Evolutionary conservation across 1,140 invertebrate genomes (phyloP).

Genomic region (Epicauta chinensis): DNA sequence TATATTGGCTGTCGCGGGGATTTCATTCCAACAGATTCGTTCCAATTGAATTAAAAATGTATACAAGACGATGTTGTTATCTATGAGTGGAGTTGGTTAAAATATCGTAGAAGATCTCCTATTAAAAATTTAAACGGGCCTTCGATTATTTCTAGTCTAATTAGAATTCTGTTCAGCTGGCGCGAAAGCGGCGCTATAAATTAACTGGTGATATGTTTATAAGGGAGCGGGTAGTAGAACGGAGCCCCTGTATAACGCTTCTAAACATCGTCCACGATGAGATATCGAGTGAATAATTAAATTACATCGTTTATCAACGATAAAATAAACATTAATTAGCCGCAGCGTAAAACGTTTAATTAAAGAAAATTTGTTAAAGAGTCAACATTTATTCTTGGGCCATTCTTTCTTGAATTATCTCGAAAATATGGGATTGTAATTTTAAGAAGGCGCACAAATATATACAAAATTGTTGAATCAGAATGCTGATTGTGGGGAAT

Average conservation of each 20-base stretch:
- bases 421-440: too few relatives aligned
- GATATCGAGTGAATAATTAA: conserved; percentile 27
- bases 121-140: conserved; percentile 13
- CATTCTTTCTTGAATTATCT: too few relatives aligned
- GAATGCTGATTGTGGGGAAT: too few relatives aligned
- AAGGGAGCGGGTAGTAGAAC: conserved; percentile 11
- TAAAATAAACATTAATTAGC: conserved; percentile 28
- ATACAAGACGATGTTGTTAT: too few relatives aligned
- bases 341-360: conserved; percentile 23
- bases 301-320: conserved; percentile 26
- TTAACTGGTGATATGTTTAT: conserved; percentile 24
- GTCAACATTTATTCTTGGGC: conserved; percentile 15
- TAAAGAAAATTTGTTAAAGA: conserved; percentile 22
- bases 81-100: too few relatives aligned
- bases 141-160: conserved; percentile 15
- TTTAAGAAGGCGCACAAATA: too few relatives aligned
- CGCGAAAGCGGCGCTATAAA: conserved; percentile 18
- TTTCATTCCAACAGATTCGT: too few relatives aligned
- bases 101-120: conserved; percentile 6
- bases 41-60: too few relatives aligned
- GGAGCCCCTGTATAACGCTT: conserved; percentile 3
- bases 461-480: too few relatives aligned
- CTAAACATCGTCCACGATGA: conserved; percentile 22
- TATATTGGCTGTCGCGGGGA: too few relatives aligned
- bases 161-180: conserved; percentile 18